Base-by-base conservation (phyloP, 2,113 vertebrate genomes). In the Mustela nigripes region DNA sequence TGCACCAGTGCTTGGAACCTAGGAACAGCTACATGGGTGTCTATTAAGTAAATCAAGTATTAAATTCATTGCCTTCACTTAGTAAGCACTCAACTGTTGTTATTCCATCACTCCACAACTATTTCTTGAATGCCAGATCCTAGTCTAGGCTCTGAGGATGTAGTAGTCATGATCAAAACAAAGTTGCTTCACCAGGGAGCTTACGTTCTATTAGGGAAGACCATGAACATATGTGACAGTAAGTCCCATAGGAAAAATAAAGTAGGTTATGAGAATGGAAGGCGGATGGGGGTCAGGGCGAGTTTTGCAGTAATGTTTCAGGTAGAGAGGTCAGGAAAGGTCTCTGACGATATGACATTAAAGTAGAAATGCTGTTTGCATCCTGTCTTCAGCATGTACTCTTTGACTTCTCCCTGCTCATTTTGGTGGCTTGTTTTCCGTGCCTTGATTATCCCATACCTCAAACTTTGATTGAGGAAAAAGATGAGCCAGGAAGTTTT, bases 391-490 rank as follows among this genome's bases (percentile, higher is more conserved):
- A 26, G 16, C 82, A n/a, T 36, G 28, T 76, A 16, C 58, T 56
- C n/a, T 76, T 45, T 36, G 58, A 50, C n/a, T 39, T 81, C 84
- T 82, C 67, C 79, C 53, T 67, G 26, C 73, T 48, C 45, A 18
- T n/a, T 45, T 87, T 39, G 67, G n/a, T 89, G 39, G 22, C 86
- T 28, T 56, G 5, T 60, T 53, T 92, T 42, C 62, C 42, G 7
- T 63, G 12, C 24, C 48, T 91, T 67, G n/a, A 15, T 28, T 10
- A 28, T 11, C 26, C 21, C n/a, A 2, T 86, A 62, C 65, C 36
- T 97, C 65, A 65, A 36, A 87, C 73, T 92, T 60, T 82, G n/a
- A 31, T 16, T 53, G 65, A 22, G 45, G 39, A 96, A 92, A 76
- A 71, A 50, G 15, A 50, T 48, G 7, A 53, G 7, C 80, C 45